Base-by-base conservation (phyloP, 2,797 vertebrate genomes). In the Chromobotia macracanthus region DNA sequence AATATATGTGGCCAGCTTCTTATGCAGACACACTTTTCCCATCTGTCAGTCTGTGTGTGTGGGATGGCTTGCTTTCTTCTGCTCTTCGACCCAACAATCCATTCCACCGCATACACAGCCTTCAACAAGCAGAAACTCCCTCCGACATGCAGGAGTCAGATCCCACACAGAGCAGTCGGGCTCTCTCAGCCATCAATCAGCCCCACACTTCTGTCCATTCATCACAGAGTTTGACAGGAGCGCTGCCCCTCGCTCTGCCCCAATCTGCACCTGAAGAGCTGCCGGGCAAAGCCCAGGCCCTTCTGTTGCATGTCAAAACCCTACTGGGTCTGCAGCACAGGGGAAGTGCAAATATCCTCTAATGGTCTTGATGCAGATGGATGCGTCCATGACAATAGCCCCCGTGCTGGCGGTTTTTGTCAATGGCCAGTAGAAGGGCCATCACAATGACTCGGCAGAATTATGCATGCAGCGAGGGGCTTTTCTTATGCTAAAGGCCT, bases 271-370 rank as follows among this genome's bases (percentile, higher is more conserved):
- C 90, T 93, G 92, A 93, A 93, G 88, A 75, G 38, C 87, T 90
- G 90, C 89, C 91, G 92, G 79, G 85, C 89, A 87, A 90, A 85
- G 90, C 88, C 84, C 87, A 56, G 65, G 53, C 72, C 89, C 89
- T 89, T 92, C 90, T 92, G 92, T 89, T 51, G 91, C 92, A 92
- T 93, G 93, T 94, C 92, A 94, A 94, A 93, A 91, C 91, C 78
- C 84, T 77, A 77, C 79, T 61, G 87, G 89, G 89, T 88, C 87
- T 87, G 89, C 87, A 90, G 89, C 88, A 88, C 90, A 89, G 90
- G 94, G 94, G 93, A 94, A 94, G 93, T 93, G 93, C 91, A 94
- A 94, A 94, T 93, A 94, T 94, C 92, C 92, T 93, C 91, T 92
- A 92, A 93, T 93, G 90, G 93, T 89, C 91, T 92, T 91, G 91